A percentile compares a stretch with the other conserved stretches of the same genome.
Conservation (phyloP, 2,888 invertebrate species). For the Dinocampus coccinellae region DNA sequence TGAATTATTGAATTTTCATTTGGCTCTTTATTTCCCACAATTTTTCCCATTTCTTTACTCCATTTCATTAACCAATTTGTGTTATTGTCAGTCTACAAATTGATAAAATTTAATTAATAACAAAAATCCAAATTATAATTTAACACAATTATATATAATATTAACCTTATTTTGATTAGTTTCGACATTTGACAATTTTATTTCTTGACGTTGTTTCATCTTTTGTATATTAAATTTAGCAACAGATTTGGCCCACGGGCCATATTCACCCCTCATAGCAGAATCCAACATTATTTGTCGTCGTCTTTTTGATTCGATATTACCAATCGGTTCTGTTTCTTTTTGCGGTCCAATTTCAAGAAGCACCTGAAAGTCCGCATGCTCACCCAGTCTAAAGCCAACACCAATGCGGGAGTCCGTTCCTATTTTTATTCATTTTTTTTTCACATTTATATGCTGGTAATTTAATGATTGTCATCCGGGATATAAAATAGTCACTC, state of each 20-base stretch:
- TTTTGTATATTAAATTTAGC: slow-evolving; percentile 61
- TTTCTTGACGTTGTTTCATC: slow-evolving; percentile 55
- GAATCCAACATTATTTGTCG: slow-evolving; percentile 56
- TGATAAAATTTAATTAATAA: not conserved
- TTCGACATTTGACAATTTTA: slow-evolving; percentile 48
- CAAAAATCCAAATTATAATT: slow-evolving; percentile 2
- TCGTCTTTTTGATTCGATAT: slow-evolving; percentile 55
- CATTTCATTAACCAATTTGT: slow-evolving; percentile 56
- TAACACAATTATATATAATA: not conserved
- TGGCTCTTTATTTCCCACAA: slow-evolving; percentile 29
- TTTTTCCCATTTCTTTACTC: slow-evolving; percentile 48
- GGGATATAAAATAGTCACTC: not conserved
- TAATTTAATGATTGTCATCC: not conserved
- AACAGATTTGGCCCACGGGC: slow-evolving; percentile 62
- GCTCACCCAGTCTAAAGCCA: slow-evolving; percentile 84
- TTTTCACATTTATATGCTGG: slow-evolving; percentile 18
- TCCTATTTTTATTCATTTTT: slow-evolving; percentile 71
- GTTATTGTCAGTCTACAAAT: slow-evolving; percentile 40
- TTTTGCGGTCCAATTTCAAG: slow-evolving; percentile 84
- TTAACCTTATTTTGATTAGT: slow-evolving; percentile 42
- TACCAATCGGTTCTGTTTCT: slow-evolving; percentile 78
- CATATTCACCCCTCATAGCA: slow-evolving; percentile 64
- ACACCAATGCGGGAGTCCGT: slow-evolving; percentile 85
- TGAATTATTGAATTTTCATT: slow-evolving; percentile 9
- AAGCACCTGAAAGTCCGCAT: slow-evolving; percentile 85